phyloP scores from a whole-genome alignment of 2,888 invertebrate species.

The Muscina levida region DNA sequence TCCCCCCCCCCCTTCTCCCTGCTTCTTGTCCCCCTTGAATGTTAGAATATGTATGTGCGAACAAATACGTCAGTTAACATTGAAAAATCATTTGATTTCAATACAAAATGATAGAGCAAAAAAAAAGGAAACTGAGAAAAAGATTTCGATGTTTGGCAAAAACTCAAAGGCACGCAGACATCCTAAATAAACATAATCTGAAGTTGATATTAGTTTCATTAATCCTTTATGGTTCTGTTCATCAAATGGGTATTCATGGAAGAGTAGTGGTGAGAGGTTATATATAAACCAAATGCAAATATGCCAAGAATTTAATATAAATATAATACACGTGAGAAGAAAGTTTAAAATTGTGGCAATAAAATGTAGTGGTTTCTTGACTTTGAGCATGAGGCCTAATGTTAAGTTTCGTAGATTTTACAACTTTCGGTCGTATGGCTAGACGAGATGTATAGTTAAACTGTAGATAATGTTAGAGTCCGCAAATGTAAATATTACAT shows the following conservation, averaged over 20 bases:
- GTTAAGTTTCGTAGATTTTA: not conserved
- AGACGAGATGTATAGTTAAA: too few species aligned
- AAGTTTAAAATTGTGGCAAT: not conserved
- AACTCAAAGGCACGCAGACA: slow-evolving; percentile 27
- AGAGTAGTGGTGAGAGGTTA: not conserved
- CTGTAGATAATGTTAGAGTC: too few species aligned
- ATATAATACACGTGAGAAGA: slow-evolving; percentile 1
- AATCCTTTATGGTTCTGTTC: slow-evolving; percentile 52
- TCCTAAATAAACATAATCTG: slow-evolving; percentile 60
- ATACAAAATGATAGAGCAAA: slow-evolving; percentile 26
- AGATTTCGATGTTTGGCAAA: slow-evolving; percentile 21
- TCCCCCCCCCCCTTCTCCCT: not conserved
- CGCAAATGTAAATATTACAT: too few species aligned
- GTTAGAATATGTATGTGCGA: slow-evolving; percentile 4
- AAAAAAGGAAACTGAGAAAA: slow-evolving; percentile 25
- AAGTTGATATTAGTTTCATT: slow-evolving; percentile 57
- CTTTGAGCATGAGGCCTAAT: not conserved
- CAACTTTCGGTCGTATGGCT: too few species aligned
- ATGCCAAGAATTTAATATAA: slow-evolving; percentile 58
- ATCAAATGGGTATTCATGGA: not conserved
- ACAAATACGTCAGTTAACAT: slow-evolving; percentile 45
- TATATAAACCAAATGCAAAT: slow-evolving; percentile 32
- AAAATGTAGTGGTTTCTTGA: not conserved
- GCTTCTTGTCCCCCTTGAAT: slow-evolving; percentile 8
- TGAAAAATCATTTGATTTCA: slow-evolving; percentile 52